Evolutionary conservation across 2,113 vertebrate genomes (phyloP).

Genomic region (Pholis gunnellus): DNA sequence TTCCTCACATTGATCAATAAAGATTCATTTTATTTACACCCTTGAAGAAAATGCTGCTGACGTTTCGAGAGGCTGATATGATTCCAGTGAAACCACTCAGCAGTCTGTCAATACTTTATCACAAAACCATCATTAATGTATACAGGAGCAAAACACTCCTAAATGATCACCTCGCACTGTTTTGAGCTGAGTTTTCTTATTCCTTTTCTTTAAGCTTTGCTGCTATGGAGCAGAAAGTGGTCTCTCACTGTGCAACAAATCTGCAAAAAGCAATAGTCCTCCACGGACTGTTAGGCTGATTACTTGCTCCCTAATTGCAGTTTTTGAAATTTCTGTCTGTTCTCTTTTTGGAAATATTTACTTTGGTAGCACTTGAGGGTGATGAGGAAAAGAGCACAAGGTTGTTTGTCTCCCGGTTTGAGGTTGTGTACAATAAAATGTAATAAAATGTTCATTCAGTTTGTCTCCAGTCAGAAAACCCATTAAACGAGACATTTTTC

Average conservation of each 20-base stretch:
- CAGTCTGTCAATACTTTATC: constrained; percentile 22
- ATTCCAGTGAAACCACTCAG: constrained; percentile 15
- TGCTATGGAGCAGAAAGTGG: background rate
- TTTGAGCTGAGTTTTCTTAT: background rate
- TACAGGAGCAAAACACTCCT: background rate
- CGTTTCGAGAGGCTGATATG: background rate
- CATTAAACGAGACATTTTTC: background rate
- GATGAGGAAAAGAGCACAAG: constrained; percentile 14
- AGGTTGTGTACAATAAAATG: background rate
- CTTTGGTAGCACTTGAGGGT: constrained; percentile 14
- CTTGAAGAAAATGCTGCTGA: constrained; percentile 17
- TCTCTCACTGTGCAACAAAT: constrained; percentile 6
- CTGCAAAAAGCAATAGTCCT: background rate
- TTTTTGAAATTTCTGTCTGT: background rate
- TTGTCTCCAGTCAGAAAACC: background rate
- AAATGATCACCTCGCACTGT: background rate
- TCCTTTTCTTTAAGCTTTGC: background rate
- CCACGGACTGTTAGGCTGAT: background rate
- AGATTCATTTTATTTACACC: constrained; percentile 31
- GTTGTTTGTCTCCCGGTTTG: constrained; percentile 14
- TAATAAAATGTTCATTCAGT: background rate
- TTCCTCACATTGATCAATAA: constrained; percentile 26
- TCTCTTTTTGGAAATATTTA: constrained; percentile 35
- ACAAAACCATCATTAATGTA: background rate
- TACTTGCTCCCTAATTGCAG: background rate